Evolutionary conservation across 2,888 invertebrate species (phyloP).

Genomic region (Podotricha telesiphe): DNA sequence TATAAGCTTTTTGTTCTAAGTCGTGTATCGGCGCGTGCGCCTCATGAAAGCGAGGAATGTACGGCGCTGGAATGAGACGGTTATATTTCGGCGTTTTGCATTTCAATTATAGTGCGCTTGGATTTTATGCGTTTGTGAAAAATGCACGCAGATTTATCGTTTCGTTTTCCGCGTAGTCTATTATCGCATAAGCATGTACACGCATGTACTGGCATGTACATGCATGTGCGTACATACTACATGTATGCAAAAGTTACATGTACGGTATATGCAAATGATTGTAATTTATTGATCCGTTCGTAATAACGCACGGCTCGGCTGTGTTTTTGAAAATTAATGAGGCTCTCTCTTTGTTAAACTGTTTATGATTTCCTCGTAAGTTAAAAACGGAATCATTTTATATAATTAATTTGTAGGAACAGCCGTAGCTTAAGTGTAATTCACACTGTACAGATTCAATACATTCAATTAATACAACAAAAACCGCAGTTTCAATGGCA

Average conservation of each 20-base stretch:
- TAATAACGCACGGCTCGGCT: conserved; percentile 43
- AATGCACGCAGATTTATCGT: conserved; percentile 76
- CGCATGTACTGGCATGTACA: conserved; percentile 25
- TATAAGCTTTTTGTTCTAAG: conserved; percentile 40
- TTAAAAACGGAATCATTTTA: conserved; percentile 25
- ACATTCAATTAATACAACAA: not conserved
- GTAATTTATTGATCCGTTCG: conserved; percentile 51
- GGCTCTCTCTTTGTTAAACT: conserved; percentile 42
- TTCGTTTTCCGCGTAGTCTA: conserved; percentile 72
- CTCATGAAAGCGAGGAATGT: conserved; percentile 60
- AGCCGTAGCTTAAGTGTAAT: not conserved
- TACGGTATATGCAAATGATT: conserved; percentile 52
- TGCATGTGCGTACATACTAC: conserved; percentile 35
- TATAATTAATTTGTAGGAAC: conserved; percentile 15
- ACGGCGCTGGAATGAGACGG: conserved; percentile 58
- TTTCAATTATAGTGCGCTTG: conserved; percentile 76
- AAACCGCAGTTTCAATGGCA: not conserved
- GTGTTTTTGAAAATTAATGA: conserved; percentile 45
- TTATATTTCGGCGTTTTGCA: conserved; percentile 53
- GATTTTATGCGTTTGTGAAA: conserved; percentile 81
- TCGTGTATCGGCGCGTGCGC: conserved; percentile 66
- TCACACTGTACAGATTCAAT: not conserved
- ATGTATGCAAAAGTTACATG: conserved; percentile 46
- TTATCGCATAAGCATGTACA: conserved; percentile 54
- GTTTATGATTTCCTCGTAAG: conserved; percentile 41